Evolutionary conservation across 2,888 invertebrate genomes (phyloP).

Genomic region (Cephalotes varians): DNA sequence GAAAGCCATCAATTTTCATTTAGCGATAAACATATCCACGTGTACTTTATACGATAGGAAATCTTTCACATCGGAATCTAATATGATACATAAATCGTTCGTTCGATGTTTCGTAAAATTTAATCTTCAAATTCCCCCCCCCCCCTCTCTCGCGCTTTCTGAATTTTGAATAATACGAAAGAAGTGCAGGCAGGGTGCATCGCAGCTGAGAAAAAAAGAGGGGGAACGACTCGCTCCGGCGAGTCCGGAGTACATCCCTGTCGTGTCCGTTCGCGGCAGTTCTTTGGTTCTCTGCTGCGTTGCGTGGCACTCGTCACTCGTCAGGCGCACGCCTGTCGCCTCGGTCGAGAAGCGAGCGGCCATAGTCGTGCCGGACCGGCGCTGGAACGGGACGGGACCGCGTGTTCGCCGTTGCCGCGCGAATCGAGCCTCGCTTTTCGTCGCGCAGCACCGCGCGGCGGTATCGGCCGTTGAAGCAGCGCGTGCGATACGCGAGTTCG

Average conservation of each 20-base stretch:
- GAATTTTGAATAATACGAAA: neutral
- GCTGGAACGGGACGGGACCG: conserved; percentile 3
- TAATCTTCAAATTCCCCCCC: too few species aligned
- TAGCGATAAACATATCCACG: neutral
- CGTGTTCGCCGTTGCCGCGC: conserved; percentile 1
- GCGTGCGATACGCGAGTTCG: neutral
- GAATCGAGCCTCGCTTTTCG: conserved; percentile 46
- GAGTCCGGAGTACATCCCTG: conserved; percentile 52
- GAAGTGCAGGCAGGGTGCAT: neutral
- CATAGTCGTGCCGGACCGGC: conserved; percentile 46
- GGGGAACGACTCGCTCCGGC: neutral
- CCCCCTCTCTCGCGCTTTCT: neutral
- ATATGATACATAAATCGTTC: too few species aligned
- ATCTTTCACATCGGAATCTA: too few species aligned
- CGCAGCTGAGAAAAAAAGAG: neutral
- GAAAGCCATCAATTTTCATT: conserved; percentile 6
- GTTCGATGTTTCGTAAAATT: neutral
- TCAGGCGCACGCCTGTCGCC: conserved; percentile 56
- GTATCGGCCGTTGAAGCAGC: conserved; percentile 21
- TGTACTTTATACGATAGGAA: neutral
- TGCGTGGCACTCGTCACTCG: conserved; percentile 44
- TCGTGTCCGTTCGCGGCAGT: conserved; percentile 59
- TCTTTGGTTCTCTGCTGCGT: conserved; percentile 54
- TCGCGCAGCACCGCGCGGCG: conserved; percentile 28
- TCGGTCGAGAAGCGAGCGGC: conserved; percentile 62